Evolutionary conservation across 2,888 invertebrate genomes (phyloP), one percentile per base, ranked within the genome.

Genomic region (Pandemis cinnamomeana): DNA sequence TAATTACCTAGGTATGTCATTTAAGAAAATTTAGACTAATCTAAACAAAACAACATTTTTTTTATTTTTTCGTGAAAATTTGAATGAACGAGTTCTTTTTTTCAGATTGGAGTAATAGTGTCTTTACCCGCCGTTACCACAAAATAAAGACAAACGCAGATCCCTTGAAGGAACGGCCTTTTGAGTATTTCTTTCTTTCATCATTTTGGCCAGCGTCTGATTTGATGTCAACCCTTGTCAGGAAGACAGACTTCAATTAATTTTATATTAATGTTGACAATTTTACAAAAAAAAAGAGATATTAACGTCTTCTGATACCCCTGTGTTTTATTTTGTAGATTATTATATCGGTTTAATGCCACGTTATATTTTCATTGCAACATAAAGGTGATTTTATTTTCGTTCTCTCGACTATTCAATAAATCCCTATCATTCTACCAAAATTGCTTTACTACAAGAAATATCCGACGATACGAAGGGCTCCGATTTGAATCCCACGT

Each of bases 151-250:
- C 70, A 75, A 76, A 76, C 63, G 46, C 61, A 75, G 76, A 68
- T 71, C 67, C 71, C 60, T 58, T 27, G 53, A 69, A 71, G 73
- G 63, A 71, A 67, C 7, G 15, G 67, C 62, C 66, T 70, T 77
- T 72, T 68, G 72, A 77, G 72, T 68, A 75, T 78, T 71, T 73
- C 71, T 76, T 79, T 71, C 76, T 77, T 79, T 79, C 75, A 72
- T 76, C 77, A 76, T 71, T 77, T 77, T 66, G 75, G 61, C 58
- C 66, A 72, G 70, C 75, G 75, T 76, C 71, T 75, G 72, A 74
- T 77, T 71, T 73, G 77, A 77, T 77, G 81, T 81, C 80, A 77
- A 82, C 82, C 81, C 81, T 78, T 79, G 78, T 82, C 81, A 81
- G 71, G 55, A 69, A 73, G 76, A 78, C 78, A 76, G 75, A 70